Conservation (phyloP, 2,888 invertebrate species). For the Cerceris rybyensis region DNA sequence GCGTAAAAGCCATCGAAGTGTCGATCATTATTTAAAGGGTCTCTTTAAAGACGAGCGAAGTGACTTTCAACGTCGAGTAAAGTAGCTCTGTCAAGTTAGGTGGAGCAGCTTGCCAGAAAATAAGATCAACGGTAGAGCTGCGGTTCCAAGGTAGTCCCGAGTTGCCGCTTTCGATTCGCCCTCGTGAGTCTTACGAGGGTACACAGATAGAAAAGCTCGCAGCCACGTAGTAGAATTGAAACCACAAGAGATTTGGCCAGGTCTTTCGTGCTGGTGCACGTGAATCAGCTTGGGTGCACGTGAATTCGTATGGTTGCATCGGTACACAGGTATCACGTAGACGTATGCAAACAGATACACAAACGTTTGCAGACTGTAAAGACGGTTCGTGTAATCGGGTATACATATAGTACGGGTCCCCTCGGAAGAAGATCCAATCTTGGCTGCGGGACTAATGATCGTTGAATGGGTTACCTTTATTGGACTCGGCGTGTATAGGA, state of each 20-base stretch:
- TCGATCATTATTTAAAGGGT: too few relatives aligned
- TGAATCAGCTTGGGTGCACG: too few relatives aligned
- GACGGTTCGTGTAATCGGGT: conserved; percentile 1
- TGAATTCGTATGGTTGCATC: not conserved
- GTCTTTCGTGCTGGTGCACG: not conserved
- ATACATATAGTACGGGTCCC: not conserved
- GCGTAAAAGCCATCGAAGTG: too few relatives aligned
- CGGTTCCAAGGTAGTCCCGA: conserved; percentile 9
- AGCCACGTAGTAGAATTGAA: conserved; percentile 23
- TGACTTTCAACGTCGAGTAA: conserved; percentile 9
- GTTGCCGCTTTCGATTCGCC: conserved; percentile 26
- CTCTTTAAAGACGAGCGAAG: conserved; percentile 8
- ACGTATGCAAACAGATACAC: conserved; percentile 8
- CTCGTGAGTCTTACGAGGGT: not conserved
- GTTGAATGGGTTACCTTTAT: conserved; percentile 11
- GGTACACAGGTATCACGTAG: not conserved
- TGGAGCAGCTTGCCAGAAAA: conserved; percentile 35
- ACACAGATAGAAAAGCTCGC: not conserved
- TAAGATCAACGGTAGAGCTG: conserved; percentile 33
- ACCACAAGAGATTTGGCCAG: conserved; percentile 7
- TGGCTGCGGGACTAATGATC: conserved; percentile 32
- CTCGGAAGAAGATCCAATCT: conserved; percentile 28
- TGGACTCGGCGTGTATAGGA: not conserved
- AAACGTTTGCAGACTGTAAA: not conserved
- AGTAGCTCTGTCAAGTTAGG: conserved; percentile 16